Percentiles rank a stretch among this genome's conserved stretches.
These are phyloP conservation scores for Piprites chloris DNA, from an alignment of 2,113 vertebrate species.

Conservation along the genomic window DNA sequence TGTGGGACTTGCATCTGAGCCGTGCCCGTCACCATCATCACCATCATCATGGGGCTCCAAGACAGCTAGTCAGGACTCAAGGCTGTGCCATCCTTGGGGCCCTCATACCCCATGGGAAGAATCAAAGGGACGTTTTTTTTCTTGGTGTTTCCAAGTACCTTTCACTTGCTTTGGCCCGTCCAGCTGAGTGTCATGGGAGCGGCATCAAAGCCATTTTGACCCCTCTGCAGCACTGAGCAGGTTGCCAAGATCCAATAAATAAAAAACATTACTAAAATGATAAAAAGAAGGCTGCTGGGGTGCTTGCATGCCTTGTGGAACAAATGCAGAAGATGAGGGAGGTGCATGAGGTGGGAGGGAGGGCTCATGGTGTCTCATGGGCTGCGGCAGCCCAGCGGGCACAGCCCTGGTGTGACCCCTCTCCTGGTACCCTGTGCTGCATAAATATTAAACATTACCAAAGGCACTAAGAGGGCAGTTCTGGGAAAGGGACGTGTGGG, in stretches of 20 bases:
- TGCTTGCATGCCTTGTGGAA: background rate
- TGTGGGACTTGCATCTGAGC: background rate
- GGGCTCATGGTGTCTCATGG: rapidly evolving
- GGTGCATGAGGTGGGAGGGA: background rate
- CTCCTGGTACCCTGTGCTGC: background rate
- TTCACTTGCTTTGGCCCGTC: background rate
- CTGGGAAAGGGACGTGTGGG: background rate
- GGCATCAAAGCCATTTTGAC: background rate
- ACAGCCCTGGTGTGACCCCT: rapidly evolving
- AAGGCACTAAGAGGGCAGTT: background rate
- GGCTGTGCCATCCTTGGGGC: background rate
- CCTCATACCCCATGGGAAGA: background rate
- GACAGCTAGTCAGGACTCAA: background rate
- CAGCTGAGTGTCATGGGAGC: background rate
- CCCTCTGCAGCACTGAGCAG: rapidly evolving
- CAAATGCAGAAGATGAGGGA: background rate
- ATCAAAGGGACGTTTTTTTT: background rate
- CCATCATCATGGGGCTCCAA: background rate
- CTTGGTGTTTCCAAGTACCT: background rate
- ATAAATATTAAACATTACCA: background rate
- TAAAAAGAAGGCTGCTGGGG: background rate
- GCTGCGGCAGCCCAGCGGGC: rapidly evolving
- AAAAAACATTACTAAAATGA: background rate
- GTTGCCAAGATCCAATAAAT: background rate
- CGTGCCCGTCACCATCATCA: background rate